Base-by-base conservation (phyloP, 2,888 invertebrate genomes). In the Ceramica pisi region DNA sequence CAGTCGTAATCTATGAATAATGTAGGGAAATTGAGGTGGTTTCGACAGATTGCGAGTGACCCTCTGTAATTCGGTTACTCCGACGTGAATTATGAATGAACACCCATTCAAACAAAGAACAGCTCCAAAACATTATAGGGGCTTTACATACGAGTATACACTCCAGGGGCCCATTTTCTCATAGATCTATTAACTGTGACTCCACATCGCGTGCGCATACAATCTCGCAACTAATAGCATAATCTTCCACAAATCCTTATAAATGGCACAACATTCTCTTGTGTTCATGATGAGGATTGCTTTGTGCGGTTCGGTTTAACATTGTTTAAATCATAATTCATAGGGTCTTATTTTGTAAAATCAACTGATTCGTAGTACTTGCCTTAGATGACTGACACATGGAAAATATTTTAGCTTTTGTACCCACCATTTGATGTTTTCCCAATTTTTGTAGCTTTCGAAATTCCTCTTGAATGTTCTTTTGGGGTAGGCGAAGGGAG, bases 141-240 rank as follows among this genome's bases (percentile, higher is more conserved):
- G 14, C 9, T 51, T 14, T 21, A 31, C 26, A 3, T 59, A 55
- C 5, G n/a, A n/a, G n/a, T n/a, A n/a, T n/a, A 31, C 10, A 41
- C 50, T 50, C 57, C 64, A 53, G 71, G 64, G 71, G 23, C 65
- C 21, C 19, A 68, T 71, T 81, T 66, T 80, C 71, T 51, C 71
- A 71, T 51, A 57, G 56, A 44, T 64, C 66, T 68, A 68, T 59
- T 70, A 75, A 48, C 51, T 75, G 16, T 63, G 65, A 78, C 46
- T 71, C 65, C 65, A 63, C 67, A 71, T 71, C 71, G 82, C 79
- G 79, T 80, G 79, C 79, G 78, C 66, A 63, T 57, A 56, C 71
- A 77, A 81, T 80, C 68, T 81, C 71, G 78, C 71, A 81, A 68
- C 82, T 81, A 80, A 81, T 78, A 80, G 66, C 78, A 81, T 81